A percentile compares a stretch with the other conserved stretches of the same genome.
These are phyloP conservation scores for Limnothrissa miodon DNA, from an alignment of 2,113 vertebrate species.

Conservation along the genomic window DNA sequence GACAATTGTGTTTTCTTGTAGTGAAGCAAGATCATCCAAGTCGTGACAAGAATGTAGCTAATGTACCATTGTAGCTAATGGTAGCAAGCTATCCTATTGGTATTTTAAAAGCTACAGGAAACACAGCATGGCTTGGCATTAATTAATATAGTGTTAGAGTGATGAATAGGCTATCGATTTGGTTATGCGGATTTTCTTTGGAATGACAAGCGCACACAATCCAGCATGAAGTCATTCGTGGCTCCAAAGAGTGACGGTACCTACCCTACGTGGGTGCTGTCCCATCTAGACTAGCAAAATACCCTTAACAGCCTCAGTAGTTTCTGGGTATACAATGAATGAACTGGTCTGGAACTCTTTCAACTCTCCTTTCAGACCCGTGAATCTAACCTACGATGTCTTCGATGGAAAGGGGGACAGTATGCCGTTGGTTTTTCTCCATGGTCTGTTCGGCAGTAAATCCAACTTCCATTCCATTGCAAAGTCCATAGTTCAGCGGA, in stretches of 20 bases:
- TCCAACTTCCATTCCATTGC: slow-evolving; percentile 86
- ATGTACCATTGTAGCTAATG: neutral
- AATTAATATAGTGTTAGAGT: neutral
- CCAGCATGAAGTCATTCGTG: neutral
- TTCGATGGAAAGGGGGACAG: slow-evolving; percentile 67
- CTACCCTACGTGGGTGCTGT: neutral
- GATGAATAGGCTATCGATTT: neutral
- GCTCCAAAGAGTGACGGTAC: neutral
- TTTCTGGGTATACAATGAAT: neutral
- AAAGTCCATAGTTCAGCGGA: slow-evolving; percentile 79
- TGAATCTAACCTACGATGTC: slow-evolving; percentile 74
- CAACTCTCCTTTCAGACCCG: slow-evolving; percentile 60
- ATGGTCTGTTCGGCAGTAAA: slow-evolving; percentile 89
- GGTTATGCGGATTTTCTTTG: neutral
- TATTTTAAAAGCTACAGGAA: neutral
- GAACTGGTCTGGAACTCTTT: neutral
- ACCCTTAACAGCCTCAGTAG: neutral
- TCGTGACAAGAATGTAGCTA: neutral
- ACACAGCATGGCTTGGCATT: neutral
- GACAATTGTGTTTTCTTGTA: neutral
- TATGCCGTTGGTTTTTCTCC: slow-evolving; percentile 84
- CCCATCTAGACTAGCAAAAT: neutral
- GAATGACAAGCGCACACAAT: neutral
- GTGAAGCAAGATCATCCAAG: neutral
- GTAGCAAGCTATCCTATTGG: neutral